Evolutionary conservation across 2,888 invertebrate species (phyloP).

Genomic region (Argynnis bischoffii): DNA sequence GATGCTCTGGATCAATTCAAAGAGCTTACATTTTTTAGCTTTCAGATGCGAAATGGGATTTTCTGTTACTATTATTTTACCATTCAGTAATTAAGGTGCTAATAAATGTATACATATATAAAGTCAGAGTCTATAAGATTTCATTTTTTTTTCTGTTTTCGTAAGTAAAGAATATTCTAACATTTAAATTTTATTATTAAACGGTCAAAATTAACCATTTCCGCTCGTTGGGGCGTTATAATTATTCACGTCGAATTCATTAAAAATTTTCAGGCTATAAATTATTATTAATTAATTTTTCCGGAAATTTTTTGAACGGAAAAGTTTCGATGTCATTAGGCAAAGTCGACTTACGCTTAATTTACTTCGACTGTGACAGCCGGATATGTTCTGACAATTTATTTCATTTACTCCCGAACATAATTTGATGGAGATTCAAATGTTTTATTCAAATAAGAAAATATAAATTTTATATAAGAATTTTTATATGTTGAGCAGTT

Average conservation of each 20-base stretch:
- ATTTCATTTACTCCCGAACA: neutral
- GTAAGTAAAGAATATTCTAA: neutral
- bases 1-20: too few species aligned
- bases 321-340: slow-evolving; percentile 19
- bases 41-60: too few species aligned
- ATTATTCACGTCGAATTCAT: slow-evolving; percentile 13
- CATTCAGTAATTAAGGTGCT: too few species aligned
- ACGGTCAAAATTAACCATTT: neutral
- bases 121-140: too few species aligned
- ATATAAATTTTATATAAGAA: too few species aligned
- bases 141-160: too few species aligned
- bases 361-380: slow-evolving; percentile 15
- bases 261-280: slow-evolving; percentile 5
- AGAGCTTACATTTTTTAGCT: too few species aligned
- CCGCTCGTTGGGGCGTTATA: neutral
- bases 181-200: neutral
- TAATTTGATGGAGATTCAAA: neutral
- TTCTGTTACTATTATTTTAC: too few species aligned
- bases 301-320: slow-evolving; percentile 10
- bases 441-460: too few species aligned
- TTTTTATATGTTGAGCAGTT: too few species aligned
- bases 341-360: slow-evolving; percentile 19
- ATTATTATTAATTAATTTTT: slow-evolving; percentile 5
- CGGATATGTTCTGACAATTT: neutral
- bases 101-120: too few species aligned